A percentile compares a stretch with the other conserved stretches of the same genome.
These are phyloP conservation scores for Hestina assimilis DNA, from an alignment of 1,140 invertebrate genomes.

Conservation along the genomic window DNA sequence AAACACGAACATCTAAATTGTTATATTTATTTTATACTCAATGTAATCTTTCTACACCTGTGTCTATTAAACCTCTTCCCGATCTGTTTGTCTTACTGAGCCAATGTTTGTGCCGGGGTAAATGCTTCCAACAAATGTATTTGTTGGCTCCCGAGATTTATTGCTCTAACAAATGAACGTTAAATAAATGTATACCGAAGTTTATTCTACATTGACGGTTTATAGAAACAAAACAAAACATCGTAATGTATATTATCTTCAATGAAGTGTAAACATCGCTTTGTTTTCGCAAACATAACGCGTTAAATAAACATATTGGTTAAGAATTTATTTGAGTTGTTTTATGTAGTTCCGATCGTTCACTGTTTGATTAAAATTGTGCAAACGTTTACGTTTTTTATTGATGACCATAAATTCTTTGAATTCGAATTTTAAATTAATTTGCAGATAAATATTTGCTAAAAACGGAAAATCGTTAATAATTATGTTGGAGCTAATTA, in stretches of 20 bases:
- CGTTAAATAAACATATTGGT: background rate
- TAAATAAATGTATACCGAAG: slow-evolving; percentile 1
- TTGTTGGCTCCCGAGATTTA: slow-evolving; percentile 19
- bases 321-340: slow-evolving; percentile 1
- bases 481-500: no score
- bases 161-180: slow-evolving; percentile 6
- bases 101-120: slow-evolving; percentile 24
- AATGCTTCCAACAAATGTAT: slow-evolving; percentile 19
- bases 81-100: slow-evolving; percentile 23
- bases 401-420: background rate
- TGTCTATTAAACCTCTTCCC: slow-evolving; percentile 21
- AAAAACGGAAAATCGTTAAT: no score
- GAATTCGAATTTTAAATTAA: background rate
- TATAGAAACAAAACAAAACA: background rate
- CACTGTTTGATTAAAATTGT: slow-evolving; percentile 2
- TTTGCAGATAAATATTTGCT: background rate
- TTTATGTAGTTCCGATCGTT: slow-evolving; percentile 4
- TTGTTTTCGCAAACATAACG: background rate
- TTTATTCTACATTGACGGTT: slow-evolving; percentile 6
- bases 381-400: background rate
- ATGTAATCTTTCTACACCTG: slow-evolving; percentile 11
- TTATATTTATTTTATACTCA: background rate
- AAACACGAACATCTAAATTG: background rate
- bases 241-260: background rate
- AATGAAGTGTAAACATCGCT: background rate